These are phyloP conservation scores for Sinelater perroti DNA, from an alignment of 2,888 invertebrate species.

Conservation along the genomic window DNA sequence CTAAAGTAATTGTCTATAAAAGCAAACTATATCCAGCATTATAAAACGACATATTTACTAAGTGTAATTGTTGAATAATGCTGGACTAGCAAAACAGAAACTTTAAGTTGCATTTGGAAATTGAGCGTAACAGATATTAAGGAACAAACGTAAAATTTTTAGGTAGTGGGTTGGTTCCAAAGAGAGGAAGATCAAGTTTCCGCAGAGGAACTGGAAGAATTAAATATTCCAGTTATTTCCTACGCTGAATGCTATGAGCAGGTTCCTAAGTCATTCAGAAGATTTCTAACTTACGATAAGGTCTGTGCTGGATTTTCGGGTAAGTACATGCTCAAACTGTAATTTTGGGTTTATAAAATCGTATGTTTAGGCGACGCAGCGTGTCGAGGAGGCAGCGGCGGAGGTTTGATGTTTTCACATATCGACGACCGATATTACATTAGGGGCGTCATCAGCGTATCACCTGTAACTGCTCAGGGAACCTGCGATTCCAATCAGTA, in stretches of 20 bases:
- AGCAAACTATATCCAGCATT: too few relatives aligned
- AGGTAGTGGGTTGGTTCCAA: slow-evolving; percentile 53
- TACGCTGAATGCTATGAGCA: slow-evolving; percentile 36
- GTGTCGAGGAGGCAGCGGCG: slow-evolving; percentile 62
- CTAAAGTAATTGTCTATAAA: too few relatives aligned
- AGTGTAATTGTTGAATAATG: too few relatives aligned
- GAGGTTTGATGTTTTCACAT: slow-evolving; percentile 57
- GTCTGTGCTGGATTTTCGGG: slow-evolving; percentile 48
- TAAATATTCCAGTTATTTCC: slow-evolving; percentile 37
- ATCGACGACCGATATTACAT: slow-evolving; percentile 54
- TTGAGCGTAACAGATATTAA: too few relatives aligned
- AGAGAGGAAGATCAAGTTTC: slow-evolving; percentile 43
- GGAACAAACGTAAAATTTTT: slow-evolving; percentile 7
- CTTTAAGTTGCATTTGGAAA: too few relatives aligned
- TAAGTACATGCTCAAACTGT: too few relatives aligned
- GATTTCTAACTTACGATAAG: slow-evolving; percentile 49
- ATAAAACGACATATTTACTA: too few relatives aligned
- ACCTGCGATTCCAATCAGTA: slow-evolving; percentile 53
- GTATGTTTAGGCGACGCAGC: slow-evolving; percentile 55
- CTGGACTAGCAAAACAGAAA: background rate
- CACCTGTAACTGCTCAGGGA: slow-evolving; percentile 40
- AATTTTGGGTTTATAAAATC: background rate
- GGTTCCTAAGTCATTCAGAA: slow-evolving; percentile 26
- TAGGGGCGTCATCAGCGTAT: slow-evolving; percentile 60
- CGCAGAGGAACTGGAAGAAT: slow-evolving; percentile 43